Evolutionary conservation across 1,140 invertebrate species (phyloP).

Genomic region (Drosophila lacertosa): DNA sequence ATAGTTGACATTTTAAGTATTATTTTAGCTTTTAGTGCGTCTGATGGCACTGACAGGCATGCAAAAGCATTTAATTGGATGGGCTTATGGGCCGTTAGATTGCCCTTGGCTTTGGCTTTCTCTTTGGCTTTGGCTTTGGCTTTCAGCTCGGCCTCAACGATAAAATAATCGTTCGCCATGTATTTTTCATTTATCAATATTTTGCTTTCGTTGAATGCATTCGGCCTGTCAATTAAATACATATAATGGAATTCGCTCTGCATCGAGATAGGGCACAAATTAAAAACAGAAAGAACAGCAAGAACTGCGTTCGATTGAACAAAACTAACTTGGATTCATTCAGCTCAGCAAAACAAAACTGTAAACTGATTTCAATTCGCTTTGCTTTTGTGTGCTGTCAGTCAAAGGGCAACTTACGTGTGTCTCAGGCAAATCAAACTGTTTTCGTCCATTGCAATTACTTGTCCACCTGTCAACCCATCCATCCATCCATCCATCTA

Average conservation of each 20-base stretch:
- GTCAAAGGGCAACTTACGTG: slow-evolving; percentile 19
- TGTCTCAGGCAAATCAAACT: slow-evolving; percentile 33
- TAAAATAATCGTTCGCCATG: slow-evolving; percentile 41
- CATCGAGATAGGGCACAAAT: slow-evolving; percentile 13
- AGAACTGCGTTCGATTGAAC: background rate
- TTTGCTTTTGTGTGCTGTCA: slow-evolving; percentile 7
- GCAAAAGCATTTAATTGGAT: slow-evolving; percentile 77
- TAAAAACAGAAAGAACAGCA: background rate
- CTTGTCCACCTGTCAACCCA: slow-evolving; percentile 32
- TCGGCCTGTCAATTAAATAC: slow-evolving; percentile 38
- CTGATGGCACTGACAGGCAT: slow-evolving; percentile 73
- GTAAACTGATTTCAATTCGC: background rate
- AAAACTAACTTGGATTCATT: background rate
- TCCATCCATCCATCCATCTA: slow-evolving; percentile 14
- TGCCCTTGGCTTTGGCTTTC: slow-evolving; percentile 3
- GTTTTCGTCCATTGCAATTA: slow-evolving; percentile 41
- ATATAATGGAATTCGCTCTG: slow-evolving; percentile 26
- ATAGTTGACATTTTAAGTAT: slow-evolving; percentile 75
- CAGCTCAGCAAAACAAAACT: background rate
- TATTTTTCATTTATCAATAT: slow-evolving; percentile 37
- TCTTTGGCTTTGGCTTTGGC: slow-evolving; percentile 1
- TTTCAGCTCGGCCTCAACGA: slow-evolving; percentile 20
- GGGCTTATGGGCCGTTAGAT: slow-evolving; percentile 19
- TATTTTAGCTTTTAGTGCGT: slow-evolving; percentile 46
- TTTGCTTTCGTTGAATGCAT: slow-evolving; percentile 24